phyloP scores from a whole-genome alignment of 2,888 invertebrate genomes.

The Ichneumon xanthorius region DNA sequence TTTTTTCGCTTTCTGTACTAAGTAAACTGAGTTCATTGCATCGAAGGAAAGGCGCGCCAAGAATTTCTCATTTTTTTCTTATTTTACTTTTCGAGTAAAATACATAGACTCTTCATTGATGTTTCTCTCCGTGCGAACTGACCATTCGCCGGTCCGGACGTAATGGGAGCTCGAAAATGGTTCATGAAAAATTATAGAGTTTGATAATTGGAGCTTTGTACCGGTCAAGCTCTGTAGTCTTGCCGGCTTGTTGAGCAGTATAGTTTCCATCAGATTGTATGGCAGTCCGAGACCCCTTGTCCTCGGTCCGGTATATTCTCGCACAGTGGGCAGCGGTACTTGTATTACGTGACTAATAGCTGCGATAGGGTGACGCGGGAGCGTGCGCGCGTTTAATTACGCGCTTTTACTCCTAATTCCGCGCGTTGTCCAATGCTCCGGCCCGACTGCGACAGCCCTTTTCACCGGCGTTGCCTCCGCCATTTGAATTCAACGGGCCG shows the following conservation, averaged over 20 bases:
- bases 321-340: conserved; percentile 20
- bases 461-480: conserved; percentile 41
- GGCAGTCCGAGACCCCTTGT: conserved; percentile 25
- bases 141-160: too few species aligned
- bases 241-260: conserved; percentile 36
- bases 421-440: conserved; percentile 48
- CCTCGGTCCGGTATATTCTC: conserved; percentile 23
- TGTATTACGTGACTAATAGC: conserved; percentile 56
- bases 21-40: too few species aligned
- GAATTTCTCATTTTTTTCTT: too few species aligned
- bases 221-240: neutral
- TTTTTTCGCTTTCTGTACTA: too few species aligned
- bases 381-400: conserved; percentile 71
- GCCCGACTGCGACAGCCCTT: conserved; percentile 19
- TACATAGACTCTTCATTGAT: too few species aligned
- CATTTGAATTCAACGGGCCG: conserved; percentile 70
- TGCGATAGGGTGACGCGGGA: conserved; percentile 48
- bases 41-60: too few species aligned
- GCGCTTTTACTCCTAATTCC: conserved; percentile 59
- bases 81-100: too few species aligned
- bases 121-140: too few species aligned
- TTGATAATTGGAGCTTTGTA: neutral
- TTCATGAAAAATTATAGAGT: neutral
- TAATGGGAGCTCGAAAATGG: too few species aligned
- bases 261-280: conserved; percentile 5